These are phyloP conservation scores for Polyergus mexicanus DNA, from an alignment of 1,140 invertebrate genomes.

Conservation along the genomic window DNA sequence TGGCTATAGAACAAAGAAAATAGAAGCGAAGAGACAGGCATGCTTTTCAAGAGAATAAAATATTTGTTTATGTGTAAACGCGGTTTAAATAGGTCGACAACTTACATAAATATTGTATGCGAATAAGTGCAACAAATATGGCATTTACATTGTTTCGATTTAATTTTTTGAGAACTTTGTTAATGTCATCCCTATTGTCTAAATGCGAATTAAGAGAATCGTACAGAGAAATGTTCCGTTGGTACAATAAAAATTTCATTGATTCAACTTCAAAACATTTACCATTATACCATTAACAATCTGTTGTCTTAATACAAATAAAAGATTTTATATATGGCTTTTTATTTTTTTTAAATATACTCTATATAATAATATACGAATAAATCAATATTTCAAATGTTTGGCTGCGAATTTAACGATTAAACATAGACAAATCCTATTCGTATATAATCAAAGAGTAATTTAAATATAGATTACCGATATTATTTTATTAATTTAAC, in stretches of 20 bases:
- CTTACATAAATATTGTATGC: background rate
- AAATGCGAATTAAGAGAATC: background rate
- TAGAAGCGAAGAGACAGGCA: background rate
- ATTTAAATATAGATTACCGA: background rate
- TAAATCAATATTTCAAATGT: background rate
- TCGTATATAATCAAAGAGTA: background rate
- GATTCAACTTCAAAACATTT: background rate
- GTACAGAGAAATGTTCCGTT: background rate
- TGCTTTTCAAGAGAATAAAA: background rate
- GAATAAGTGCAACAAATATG: background rate
- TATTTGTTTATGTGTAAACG: constrained; percentile 1
- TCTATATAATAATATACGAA: background rate
- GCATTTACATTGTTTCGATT: background rate
- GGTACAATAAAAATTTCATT: background rate
- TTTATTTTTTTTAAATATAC: too few species aligned
- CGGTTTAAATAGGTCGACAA: background rate
- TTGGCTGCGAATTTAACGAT: background rate
- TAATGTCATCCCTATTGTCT: background rate
- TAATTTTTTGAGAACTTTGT: constrained; percentile 13
- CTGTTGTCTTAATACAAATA: background rate
- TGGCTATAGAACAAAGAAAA: background rate
- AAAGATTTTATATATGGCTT: background rate
- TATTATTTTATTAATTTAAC: background rate
- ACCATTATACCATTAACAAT: background rate
- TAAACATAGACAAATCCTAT: background rate